phyloP scores from a whole-genome alignment of 2,797 vertebrate species.

The Chloroceryle inda region DNA sequence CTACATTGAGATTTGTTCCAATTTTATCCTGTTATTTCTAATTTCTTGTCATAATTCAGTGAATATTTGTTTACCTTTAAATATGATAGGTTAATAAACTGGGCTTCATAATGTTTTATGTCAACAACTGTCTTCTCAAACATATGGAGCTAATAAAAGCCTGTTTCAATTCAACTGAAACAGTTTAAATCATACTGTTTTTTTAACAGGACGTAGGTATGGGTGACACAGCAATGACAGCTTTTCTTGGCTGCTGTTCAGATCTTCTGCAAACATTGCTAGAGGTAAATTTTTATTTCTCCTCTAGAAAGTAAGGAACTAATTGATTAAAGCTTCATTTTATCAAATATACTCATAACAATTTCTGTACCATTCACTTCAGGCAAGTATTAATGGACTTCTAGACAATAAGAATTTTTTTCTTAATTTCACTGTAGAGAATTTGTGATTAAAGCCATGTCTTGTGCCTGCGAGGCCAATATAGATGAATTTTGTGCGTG shows the following conservation, averaged over 20 bases:
- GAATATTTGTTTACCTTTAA: background rate
- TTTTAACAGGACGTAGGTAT: conserved; percentile 92
- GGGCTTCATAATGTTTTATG: background rate
- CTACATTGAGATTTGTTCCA: background rate
- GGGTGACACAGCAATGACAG: conserved; percentile 90
- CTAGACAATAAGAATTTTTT: rapidly evolving
- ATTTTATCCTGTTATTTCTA: background rate
- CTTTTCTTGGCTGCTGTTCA: conserved; percentile 92
- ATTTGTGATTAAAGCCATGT: background rate
- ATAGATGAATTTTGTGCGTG: rapidly evolving
- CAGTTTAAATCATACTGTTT: background rate
- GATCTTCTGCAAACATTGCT: conserved; percentile 93
- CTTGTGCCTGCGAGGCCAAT: background rate
- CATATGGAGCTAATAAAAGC: background rate
- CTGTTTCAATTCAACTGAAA: background rate
- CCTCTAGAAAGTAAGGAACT: background rate
- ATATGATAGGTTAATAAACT: background rate
- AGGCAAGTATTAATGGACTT: background rate
- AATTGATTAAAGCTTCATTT: background rate
- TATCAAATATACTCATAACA: background rate
- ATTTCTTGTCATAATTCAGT: background rate
- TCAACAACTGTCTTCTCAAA: background rate
- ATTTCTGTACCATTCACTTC: background rate
- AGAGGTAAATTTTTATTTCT: conserved; percentile 85
- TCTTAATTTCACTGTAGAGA: background rate